Percentiles rank a stretch among this genome's conserved stretches.
These are phyloP conservation scores for Ferdinandea cuprea DNA, from an alignment of 2,888 invertebrate genomes.

Conservation along the genomic window DNA sequence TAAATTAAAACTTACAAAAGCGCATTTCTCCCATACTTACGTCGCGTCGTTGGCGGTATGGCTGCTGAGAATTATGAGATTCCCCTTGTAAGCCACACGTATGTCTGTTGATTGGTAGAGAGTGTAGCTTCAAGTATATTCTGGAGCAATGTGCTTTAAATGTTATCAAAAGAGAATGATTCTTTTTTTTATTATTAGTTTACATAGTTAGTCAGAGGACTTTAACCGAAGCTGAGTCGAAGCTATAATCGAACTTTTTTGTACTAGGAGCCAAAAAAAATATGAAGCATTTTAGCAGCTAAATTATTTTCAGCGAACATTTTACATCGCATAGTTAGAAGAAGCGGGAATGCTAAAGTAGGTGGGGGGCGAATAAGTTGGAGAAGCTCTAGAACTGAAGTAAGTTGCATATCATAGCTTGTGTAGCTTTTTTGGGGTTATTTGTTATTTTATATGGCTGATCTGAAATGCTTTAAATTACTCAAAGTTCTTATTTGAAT, in stretches of 20 bases:
- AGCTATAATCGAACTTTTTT: constrained; percentile 82
- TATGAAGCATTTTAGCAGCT: constrained; percentile 81
- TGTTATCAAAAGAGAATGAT: too few species aligned
- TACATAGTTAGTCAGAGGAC: too few species aligned
- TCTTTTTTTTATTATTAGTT: too few species aligned
- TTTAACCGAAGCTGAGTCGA: constrained; percentile 79
- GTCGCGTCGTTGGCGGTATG: too few species aligned
- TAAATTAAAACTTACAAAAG: constrained; percentile 72
- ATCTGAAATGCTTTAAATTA: too few species aligned
- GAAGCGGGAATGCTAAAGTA: too few species aligned
- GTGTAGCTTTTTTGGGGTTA: too few species aligned
- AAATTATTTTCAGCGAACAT: constrained; percentile 69
- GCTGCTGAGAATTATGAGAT: constrained; percentile 19
- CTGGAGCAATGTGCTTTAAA: constrained; percentile 66
- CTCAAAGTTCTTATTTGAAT: too few species aligned
- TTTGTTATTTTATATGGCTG: too few species aligned
- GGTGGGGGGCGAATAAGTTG: too few species aligned
- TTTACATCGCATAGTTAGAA: too few species aligned
- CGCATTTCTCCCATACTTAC: constrained; percentile 65
- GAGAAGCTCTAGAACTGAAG: constrained; percentile 49
- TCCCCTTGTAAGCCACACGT: background rate
- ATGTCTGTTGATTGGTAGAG: constrained; percentile 21
- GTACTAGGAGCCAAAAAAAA: constrained; percentile 82
- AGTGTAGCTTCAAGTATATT: constrained; percentile 38
- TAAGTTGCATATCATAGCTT: background rate